phyloP scores from a whole-genome alignment of 2,888 invertebrate genomes.

The Ophioninae sp. region DNA sequence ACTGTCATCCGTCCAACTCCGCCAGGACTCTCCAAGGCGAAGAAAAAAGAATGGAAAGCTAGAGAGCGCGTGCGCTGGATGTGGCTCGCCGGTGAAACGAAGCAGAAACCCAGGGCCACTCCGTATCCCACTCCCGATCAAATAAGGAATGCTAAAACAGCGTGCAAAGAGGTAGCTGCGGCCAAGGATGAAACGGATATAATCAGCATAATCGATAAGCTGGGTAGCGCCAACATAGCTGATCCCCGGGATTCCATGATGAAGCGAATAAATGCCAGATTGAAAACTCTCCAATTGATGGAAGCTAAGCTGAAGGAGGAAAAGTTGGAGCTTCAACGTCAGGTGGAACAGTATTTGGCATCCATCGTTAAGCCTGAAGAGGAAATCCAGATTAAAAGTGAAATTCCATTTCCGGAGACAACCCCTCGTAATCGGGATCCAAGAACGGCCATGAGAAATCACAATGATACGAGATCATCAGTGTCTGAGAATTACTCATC shows the following conservation, averaged over 20 bases:
- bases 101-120: constrained; percentile 28
- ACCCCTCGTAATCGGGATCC: constrained; percentile 14
- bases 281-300: constrained; percentile 39
- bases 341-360: constrained; percentile 45
- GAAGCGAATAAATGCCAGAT: constrained; percentile 46
- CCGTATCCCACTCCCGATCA: constrained; percentile 42
- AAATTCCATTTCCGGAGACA: not conserved
- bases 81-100: constrained; percentile 36
- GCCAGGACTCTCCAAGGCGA: constrained; percentile 44
- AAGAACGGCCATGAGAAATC: not conserved
- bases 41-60: constrained; percentile 36
- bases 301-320: constrained; percentile 49
- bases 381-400: constrained; percentile 15
- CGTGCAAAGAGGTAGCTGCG: constrained; percentile 4
- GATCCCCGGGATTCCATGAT: constrained; percentile 54
- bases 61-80: constrained; percentile 40
- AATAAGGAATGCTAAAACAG: constrained; percentile 1
- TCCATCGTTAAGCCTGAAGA: constrained; percentile 36
- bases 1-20: constrained; percentile 18
- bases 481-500: not conserved
- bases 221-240: constrained; percentile 44
- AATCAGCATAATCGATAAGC: constrained; percentile 45
- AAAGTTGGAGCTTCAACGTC: constrained; percentile 43
- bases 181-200: constrained; percentile 6
- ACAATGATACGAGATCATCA: not conserved